Evolutionary conservation across 2,113 vertebrate species (phyloP), one percentile per base, ranked within the genome.

Genomic region (Menura novaehollandiae): DNA sequence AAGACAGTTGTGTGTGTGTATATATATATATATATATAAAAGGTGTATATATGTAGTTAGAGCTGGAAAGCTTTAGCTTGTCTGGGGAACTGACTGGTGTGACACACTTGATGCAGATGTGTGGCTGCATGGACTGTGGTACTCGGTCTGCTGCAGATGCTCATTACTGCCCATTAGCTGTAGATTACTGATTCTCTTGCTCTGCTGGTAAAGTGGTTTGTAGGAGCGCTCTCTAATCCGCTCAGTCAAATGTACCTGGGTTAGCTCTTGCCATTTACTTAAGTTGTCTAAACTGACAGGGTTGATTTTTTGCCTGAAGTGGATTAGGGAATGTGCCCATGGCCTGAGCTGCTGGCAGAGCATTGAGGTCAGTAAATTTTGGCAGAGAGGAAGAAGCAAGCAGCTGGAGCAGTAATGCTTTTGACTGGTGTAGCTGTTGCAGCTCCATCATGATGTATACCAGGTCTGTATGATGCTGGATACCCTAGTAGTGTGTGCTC

Each of bases 371-470:
- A 63, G 21, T 58, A 41, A 13, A 10, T 71, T 88, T 66, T 86
- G 76, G 79, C 76, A 91, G 83, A 60, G 52, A 71, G 15, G 46
- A 68, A 13, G 72, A 64, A 80, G 32, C 24, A 76, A 32, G 46
- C 63, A 62, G 49, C 37, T 66, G 63, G 79, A 26, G 28, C 63
- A 52, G 18, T 35, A 35, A 47, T 47, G 43, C 19, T 69, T 88
- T 35, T 39, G 67, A 32, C 53, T 71, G 79, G 37, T n/a, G 2
- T 16, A 27, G 66, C 71, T 68, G 52, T 26, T 71, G 77, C 37
- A 51, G 53, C 22, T 28, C 71, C 26, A 3, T 56, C 0, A 0
- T n/a, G 71, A 10, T 43, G 64, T 37, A 3, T 16, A 13, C 6
- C 8, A 24, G 66, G 22, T 44, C 43, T 13, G 13, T 58, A 1